Conservation (phyloP, 2,797 vertebrate species). For the Pangasius krempfi region DNA sequence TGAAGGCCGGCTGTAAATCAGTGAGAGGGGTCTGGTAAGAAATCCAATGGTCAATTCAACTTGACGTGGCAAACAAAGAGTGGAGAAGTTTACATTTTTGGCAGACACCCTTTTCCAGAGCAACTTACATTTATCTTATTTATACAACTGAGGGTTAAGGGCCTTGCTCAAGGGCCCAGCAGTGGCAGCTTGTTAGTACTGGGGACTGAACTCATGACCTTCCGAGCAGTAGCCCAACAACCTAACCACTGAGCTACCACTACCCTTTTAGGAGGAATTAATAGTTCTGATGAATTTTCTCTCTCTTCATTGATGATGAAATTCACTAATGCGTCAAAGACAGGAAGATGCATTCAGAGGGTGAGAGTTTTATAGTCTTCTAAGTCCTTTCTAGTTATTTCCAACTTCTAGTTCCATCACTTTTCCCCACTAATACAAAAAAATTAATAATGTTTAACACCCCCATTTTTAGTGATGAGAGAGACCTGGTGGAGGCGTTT, state of each 20-base stretch:
- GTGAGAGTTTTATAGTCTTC: neutral
- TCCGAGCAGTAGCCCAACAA: no score
- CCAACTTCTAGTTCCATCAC: neutral
- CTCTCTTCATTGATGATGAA: slow-evolving; percentile 3
- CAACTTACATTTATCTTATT: no score
- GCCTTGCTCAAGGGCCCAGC: no score
- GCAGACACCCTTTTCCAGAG: no score
- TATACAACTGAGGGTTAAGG: no score
- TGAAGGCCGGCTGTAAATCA: slow-evolving; percentile 57
- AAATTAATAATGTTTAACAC: no score
- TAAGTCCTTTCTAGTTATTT: neutral
- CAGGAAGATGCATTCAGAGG: neutral
- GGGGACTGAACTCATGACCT: no score
- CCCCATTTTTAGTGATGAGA: neutral
- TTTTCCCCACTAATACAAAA: neutral
- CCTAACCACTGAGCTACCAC: no score
- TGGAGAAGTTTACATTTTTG: neutral
- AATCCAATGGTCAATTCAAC: slow-evolving; percentile 17
- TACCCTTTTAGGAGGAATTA: neutral
- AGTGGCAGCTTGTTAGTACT: no score
- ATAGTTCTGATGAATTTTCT: neutral
- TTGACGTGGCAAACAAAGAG: neutral
- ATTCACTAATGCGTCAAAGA: neutral
- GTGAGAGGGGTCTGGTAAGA: slow-evolving; percentile 18
- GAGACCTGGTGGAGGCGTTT: slow-evolving; percentile 12